phyloP scores from a whole-genome alignment of 2,797 vertebrate genomes.

The Gallirallus australis region DNA sequence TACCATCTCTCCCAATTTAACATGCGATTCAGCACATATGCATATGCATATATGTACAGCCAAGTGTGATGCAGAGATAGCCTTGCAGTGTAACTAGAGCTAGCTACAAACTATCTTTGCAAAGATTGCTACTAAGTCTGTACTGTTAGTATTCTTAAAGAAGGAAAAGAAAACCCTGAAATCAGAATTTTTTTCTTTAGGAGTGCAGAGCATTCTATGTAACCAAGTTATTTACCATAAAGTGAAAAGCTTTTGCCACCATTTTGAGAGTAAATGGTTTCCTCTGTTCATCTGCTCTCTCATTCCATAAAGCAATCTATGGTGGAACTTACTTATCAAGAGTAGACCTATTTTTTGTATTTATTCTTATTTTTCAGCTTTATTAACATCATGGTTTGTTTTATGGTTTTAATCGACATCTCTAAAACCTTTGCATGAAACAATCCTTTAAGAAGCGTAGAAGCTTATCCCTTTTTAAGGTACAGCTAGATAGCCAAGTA shows the following conservation, averaged over 20 bases:
- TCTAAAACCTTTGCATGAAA: background rate
- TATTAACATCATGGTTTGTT: background rate
- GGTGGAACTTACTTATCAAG: background rate
- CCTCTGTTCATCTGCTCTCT: background rate
- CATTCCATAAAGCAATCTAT: background rate
- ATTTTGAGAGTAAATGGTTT: background rate
- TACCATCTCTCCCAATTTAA: background rate
- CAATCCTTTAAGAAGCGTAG: background rate
- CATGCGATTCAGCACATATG: background rate
- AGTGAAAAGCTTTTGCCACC: background rate
- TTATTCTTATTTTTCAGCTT: background rate
- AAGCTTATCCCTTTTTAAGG: background rate
- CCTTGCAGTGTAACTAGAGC: background rate
- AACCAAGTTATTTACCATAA: background rate
- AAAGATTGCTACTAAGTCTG: background rate
- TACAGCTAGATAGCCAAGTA: background rate
- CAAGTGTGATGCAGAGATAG: background rate
- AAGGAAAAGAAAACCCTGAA: background rate
- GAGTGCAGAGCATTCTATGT: background rate
- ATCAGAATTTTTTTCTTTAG: background rate
- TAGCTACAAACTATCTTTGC: background rate
- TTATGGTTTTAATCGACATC: background rate
- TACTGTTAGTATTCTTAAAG: background rate
- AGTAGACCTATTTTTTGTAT: background rate
- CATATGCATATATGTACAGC: background rate